These are phyloP conservation scores for Trichechus manatus DNA, from an alignment of 2,113 vertebrate genomes.

Conservation along the genomic window DNA sequence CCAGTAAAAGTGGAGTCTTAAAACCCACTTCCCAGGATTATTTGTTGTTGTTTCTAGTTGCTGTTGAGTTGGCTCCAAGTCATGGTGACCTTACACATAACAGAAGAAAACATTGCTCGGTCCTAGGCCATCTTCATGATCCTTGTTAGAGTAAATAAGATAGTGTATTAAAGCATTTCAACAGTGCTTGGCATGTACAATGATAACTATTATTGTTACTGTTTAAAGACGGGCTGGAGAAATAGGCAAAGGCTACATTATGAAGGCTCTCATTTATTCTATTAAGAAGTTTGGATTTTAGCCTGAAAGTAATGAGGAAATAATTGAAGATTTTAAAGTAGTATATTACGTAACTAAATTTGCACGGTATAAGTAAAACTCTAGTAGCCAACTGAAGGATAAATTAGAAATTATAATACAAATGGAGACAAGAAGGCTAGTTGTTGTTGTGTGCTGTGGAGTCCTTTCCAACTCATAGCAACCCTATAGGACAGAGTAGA, in stretches of 20 bases:
- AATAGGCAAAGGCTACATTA: neutral
- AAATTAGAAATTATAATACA: neutral
- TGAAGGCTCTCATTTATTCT: neutral
- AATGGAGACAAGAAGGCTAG: neutral
- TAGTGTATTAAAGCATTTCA: neutral
- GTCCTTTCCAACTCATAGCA: neutral
- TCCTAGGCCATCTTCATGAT: too few relatives aligned
- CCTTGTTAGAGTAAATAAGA: neutral
- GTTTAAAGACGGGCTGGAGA: neutral
- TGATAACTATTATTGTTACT: neutral
- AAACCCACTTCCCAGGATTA: neutral
- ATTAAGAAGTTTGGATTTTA: neutral
- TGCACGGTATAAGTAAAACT: neutral
- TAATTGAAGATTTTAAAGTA: neutral
- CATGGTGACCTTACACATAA: too few relatives aligned
- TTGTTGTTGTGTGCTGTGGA: neutral
- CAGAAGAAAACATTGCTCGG: too few relatives aligned
- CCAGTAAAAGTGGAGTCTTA: neutral
- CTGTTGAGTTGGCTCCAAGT: too few relatives aligned
- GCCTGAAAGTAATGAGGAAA: conserved; percentile 23
- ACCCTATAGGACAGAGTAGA: neutral
- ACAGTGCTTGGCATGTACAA: neutral
- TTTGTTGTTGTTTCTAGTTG: too few relatives aligned
- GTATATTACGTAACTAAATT: neutral
- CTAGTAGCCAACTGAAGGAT: neutral